These are phyloP conservation scores for Tretioscincus oriximinensis DNA, from an alignment of 2,113 vertebrate species.

Conservation along the genomic window DNA sequence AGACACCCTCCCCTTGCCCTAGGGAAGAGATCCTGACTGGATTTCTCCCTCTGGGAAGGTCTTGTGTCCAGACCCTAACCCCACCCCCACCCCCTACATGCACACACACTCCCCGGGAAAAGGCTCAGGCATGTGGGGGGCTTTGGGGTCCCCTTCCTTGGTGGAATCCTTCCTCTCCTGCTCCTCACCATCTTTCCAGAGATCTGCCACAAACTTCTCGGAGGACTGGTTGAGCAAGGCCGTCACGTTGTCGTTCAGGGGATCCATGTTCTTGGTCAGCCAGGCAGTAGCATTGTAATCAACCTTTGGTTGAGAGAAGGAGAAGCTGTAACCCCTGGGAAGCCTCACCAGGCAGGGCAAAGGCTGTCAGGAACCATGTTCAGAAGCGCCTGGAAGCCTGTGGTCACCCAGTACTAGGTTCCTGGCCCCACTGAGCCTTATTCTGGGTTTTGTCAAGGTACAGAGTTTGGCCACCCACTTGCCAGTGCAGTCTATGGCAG, in stretches of 20 bases:
- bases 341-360: too few species aligned
- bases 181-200: constrained; percentile 91
- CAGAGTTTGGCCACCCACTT: too few species aligned
- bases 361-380: too few species aligned
- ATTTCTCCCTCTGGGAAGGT: background rate
- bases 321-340: too few species aligned
- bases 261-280: constrained; percentile 98
- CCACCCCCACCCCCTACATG: background rate
- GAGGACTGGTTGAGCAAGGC: constrained; percentile 89
- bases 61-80: background rate
- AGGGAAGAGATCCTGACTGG: background rate
- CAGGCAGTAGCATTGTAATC: constrained; percentile 89
- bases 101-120: background rate
- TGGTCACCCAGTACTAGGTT: too few species aligned
- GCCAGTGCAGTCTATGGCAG: too few species aligned
- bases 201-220: constrained; percentile 88
- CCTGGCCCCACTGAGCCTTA: too few species aligned
- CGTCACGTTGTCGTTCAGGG: constrained; percentile 91
- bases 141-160: too few species aligned
- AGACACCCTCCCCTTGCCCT: too few species aligned
- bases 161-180: background rate
- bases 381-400: too few species aligned
- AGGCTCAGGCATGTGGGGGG: background rate
- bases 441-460: too few species aligned
- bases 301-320: constrained; percentile 74